Conservation (phyloP, 2,888 invertebrate genomes). For the Clivina fossor region DNA sequence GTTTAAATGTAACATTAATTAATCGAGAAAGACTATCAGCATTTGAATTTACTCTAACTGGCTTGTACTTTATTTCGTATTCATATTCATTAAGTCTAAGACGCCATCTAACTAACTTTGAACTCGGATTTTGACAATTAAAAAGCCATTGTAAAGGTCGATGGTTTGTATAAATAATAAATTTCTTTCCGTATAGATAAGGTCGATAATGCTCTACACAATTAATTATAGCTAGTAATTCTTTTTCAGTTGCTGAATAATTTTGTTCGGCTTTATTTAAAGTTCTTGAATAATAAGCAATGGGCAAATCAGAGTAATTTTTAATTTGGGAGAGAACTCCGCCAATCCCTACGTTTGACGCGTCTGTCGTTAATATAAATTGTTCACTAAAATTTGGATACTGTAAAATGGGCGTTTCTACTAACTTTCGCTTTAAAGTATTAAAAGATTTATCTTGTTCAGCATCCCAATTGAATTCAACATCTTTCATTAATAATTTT, state of each 20-base stretch:
- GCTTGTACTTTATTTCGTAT: slow-evolving; percentile 43
- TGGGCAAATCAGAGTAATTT: slow-evolving; percentile 19
- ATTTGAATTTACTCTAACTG: slow-evolving; percentile 41
- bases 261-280: slow-evolving; percentile 29
- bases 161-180: slow-evolving; percentile 43
- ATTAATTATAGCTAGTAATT: slow-evolving; percentile 29
- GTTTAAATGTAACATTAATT: slow-evolving; percentile 23
- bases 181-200: slow-evolving; percentile 37
- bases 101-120: slow-evolving; percentile 42
- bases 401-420: slow-evolving; percentile 14
- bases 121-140: slow-evolving; percentile 41
- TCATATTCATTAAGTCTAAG: slow-evolving; percentile 42
- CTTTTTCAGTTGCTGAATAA: slow-evolving; percentile 30
- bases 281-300: slow-evolving; percentile 28
- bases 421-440: slow-evolving; percentile 11
- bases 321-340: slow-evolving; percentile 17
- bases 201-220: slow-evolving; percentile 32
- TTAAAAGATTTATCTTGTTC: slow-evolving; percentile 36
- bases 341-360: slow-evolving; percentile 20
- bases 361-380: slow-evolving; percentile 22
- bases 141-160: slow-evolving; percentile 42
- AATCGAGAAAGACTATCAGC: slow-evolving; percentile 43
- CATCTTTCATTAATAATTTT: slow-evolving; percentile 38
- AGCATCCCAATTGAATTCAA: slow-evolving; percentile 27
- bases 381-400: slow-evolving; percentile 7